A percentile compares a stretch with the other conserved stretches of the same genome.
Evolutionary conservation across 1,140 invertebrate species (phyloP).

Genomic region (Papilio xuthus): DNA sequence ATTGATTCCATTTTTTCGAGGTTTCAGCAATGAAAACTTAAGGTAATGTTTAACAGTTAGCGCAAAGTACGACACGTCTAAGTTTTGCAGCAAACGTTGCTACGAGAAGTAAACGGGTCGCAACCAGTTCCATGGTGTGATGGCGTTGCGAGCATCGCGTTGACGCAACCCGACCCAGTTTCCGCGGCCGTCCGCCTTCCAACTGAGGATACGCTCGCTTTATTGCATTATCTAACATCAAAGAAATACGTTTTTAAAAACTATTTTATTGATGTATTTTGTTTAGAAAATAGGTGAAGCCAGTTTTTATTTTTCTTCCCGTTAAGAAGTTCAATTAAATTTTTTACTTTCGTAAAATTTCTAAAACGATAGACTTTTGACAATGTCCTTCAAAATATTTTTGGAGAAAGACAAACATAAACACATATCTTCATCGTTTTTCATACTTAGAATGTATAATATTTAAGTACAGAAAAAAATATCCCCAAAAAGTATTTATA

Average conservation of each 20-base stretch:
- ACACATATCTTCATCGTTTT: no score
- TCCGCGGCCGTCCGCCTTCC: conserved; percentile 56
- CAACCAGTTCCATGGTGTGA: conserved; percentile 61
- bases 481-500: neutral
- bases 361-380: neutral
- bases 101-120: conserved; percentile 31
- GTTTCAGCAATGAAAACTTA: neutral
- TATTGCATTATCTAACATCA: conserved; percentile 30
- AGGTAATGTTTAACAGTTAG: neutral
- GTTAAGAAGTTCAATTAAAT: neutral
- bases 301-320: neutral
- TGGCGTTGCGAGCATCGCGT: conserved; percentile 65
- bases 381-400: neutral
- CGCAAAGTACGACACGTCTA: neutral
- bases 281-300: conserved; percentile 6
- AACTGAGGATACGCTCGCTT: conserved; percentile 42
- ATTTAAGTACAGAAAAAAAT: no score
- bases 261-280: conserved; percentile 5
- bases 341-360: neutral
- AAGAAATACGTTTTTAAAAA: conserved; percentile 8
- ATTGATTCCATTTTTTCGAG: neutral
- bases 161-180: conserved; percentile 70
- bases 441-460: no score
- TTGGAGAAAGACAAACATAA: neutral
- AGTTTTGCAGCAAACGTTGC: neutral